phyloP scores from a whole-genome alignment of 2,888 invertebrate genomes.

The Phlogophora meticulosa region DNA sequence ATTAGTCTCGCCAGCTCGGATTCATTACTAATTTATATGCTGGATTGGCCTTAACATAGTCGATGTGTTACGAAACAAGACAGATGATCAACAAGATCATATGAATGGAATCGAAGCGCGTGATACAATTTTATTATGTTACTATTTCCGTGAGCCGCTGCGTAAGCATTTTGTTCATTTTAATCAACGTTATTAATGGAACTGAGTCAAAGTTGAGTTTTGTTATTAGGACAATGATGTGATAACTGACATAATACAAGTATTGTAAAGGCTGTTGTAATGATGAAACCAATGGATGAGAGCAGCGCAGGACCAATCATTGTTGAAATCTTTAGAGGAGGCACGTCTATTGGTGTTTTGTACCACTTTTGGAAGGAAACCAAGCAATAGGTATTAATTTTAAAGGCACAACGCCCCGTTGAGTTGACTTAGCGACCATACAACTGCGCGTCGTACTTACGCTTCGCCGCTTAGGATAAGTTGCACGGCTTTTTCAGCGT shows the following conservation, averaged over 20 bases:
- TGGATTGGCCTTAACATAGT: slow-evolving; percentile 75
- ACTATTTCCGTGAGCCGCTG: slow-evolving; percentile 31
- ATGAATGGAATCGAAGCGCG: slow-evolving; percentile 76
- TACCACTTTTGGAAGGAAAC: no score
- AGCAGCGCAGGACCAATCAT: no score
- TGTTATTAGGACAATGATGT: slow-evolving; percentile 7
- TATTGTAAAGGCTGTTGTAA: not conserved
- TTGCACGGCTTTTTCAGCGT: no score
- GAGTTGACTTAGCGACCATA: no score
- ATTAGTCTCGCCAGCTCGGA: slow-evolving; percentile 82
- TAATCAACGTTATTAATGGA: slow-evolving; percentile 33
- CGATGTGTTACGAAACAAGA: slow-evolving; percentile 70
- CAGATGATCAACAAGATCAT: slow-evolving; percentile 72
- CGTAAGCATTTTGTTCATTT: slow-evolving; percentile 31
- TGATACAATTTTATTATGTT: slow-evolving; percentile 54
- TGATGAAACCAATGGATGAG: not conserved
- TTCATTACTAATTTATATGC: slow-evolving; percentile 71
- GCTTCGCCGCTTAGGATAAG: no score
- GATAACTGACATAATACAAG: not conserved
- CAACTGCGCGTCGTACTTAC: no score
- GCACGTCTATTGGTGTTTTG: no score
- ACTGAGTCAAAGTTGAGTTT: slow-evolving; percentile 24
- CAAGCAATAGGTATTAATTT: no score
- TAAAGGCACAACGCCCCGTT: no score
- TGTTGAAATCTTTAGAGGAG: no score